Conservation (phyloP, 2,113 vertebrate species). For the Centropus bengalensis region DNA sequence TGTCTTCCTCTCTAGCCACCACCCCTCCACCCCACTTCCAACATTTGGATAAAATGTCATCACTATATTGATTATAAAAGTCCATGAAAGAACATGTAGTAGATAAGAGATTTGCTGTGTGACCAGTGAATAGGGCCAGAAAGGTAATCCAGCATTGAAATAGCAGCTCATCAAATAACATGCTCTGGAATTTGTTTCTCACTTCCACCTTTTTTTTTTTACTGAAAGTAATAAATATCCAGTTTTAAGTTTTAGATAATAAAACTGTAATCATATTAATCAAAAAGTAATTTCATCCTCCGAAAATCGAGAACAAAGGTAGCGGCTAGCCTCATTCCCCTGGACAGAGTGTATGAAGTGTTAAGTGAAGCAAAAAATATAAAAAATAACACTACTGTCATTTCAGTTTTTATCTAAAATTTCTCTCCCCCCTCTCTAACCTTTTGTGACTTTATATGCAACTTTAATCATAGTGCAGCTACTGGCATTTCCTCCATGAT, state of each 20-base stretch:
- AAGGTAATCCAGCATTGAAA: not conserved
- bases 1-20: not conserved
- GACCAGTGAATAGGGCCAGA: not conserved
- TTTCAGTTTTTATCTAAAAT: not conserved
- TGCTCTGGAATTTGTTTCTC: not conserved
- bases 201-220: not conserved
- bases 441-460: not conserved
- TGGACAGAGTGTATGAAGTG: not conserved
- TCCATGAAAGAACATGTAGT: not conserved
- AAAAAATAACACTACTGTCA: not conserved
- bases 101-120: not conserved
- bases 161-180: not conserved
- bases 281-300: not conserved
- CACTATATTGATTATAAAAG: not conserved
- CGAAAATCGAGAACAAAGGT: not conserved
- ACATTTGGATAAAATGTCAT: not conserved
- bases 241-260: not conserved
- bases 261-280: not conserved
- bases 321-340: not conserved
- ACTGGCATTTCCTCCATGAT: not conserved
- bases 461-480: not conserved
- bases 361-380: not conserved
- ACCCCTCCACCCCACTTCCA: not conserved
- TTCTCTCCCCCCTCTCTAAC: not conserved
- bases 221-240: not conserved